Base-by-base conservation (phyloP, 2,113 vertebrate species). In the Callithrix jacchus region DNA sequence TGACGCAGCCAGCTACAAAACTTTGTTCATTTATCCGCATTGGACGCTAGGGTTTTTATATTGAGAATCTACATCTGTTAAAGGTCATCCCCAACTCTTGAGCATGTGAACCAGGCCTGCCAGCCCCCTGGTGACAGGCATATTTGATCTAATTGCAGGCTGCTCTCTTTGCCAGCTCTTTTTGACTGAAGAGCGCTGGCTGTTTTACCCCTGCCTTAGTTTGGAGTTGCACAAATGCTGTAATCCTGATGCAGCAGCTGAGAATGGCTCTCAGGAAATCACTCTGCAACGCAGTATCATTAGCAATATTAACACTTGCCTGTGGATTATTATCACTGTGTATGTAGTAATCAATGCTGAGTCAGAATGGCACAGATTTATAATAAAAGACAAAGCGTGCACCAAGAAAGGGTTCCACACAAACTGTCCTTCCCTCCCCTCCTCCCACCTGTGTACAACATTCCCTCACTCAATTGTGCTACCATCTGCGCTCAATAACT, bases 101-200 rank as follows among this genome's bases (percentile, higher is more conserved):
- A 82, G 68, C 21, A 0, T 0, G 0, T 0, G 21, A 58, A n/a
- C 23, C 0, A 2, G 40, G 32, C 56, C 93, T 89, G 42, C 95
- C 94, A 94, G 92, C 94, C 80, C 84, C 87, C 88, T 91, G 45
- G 87, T 80, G 87, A 97, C 85, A 86, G 47, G 87, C 21, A n/a
- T 45, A 76, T 54, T 73, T 20, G 56, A 91, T 87, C 95, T 97
- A 96, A 98, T 97, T 96, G 93, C 93, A 97, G 92, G 94, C 93
- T 98, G 95, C 85, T 84, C 47, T 79, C 83, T 93, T 68, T 68
- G 16, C 74, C 87, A 91, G 81, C 23, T 66, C 81, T 42, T 94
- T 96, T 79, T 95, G 87, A 94, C 80, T 45, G 64, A 89, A 73
- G 97, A 92, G 47, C 30, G 45, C 81, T n/a, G 66, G 90, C 87